Evolutionary conservation across 2,888 invertebrate species (phyloP), one percentile per base, ranked within the genome.

Genomic region (Petrophora chlorosata): DNA sequence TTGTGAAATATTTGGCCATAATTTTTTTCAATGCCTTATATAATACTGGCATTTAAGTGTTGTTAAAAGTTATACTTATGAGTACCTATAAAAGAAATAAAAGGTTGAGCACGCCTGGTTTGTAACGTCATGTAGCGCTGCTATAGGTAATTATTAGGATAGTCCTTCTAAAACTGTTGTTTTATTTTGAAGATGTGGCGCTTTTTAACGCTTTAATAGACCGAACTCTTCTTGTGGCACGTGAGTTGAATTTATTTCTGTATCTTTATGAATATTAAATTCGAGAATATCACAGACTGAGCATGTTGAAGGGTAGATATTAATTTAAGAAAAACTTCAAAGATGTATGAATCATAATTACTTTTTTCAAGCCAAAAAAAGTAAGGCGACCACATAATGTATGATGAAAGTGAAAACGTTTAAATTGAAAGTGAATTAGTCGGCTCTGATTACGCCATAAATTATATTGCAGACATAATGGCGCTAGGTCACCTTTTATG

Each of bases 391-490:
- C n/a, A n/a, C n/a, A 22, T 12, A 3, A 23, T 4, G 13, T 13
- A 15, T 14, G 5, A 15, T 4, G 40, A 46, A 53, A 56, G 62
- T 61, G 61, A 61, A 63, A 65, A 48, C 34, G 51, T 42, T 46
- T 40, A 55, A 38, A 45, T 47, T 22, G 55, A 58, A 54, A 57
- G 53, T 51, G 56, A 61, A 55, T 28, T 36, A 33, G 25, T 44
- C 45, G 40, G 32, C 14, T 28, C 38, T 29, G 28, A 53, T 59
- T 51, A 51, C 55, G 30, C 26, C 28, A 50, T 42, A 38, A 49
- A 56, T 53, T 45, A 56, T 58, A 62, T 53, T 14, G 59, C 60
- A 70, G 69, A 76, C 68, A 17, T 57, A 61, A 65, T 64, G 70
- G 65, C 67, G 43, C 33, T 63, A 56, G 53, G 56, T 63, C 59